Percentiles rank a stretch among this genome's conserved stretches.
Evolutionary conservation across 2,888 invertebrate species (phyloP).

Genomic region (Melipona bicolor): DNA sequence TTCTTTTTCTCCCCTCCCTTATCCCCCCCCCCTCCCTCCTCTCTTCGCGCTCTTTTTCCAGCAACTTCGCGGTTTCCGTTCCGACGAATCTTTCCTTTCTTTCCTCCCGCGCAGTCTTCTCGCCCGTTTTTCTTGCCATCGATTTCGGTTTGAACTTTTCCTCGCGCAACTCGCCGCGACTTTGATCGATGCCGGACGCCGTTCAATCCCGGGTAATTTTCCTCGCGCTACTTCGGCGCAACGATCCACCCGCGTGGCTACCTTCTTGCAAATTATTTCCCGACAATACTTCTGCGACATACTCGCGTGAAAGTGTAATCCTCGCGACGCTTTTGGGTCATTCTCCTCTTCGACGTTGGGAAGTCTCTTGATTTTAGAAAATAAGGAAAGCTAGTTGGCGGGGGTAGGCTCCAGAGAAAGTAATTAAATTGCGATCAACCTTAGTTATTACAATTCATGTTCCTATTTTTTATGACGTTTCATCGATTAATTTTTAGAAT

Average conservation of each 20-base stretch:
- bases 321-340: background rate
- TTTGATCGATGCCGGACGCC: conserved; percentile 28
- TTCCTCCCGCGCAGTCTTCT: conserved; percentile 19
- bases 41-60: conserved; percentile 26
- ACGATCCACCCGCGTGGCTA: background rate
- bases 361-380: too few relatives aligned
- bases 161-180: conserved; percentile 16
- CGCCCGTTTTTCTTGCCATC: conserved; percentile 26
- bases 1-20: background rate
- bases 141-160: conserved; percentile 38
- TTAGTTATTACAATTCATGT: too few relatives aligned
- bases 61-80: conserved; percentile 51
- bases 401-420: too few relatives aligned
- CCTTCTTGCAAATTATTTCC: background rate
- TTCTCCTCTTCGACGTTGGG: background rate
- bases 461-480: too few relatives aligned
- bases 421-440: too few relatives aligned
- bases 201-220: conserved; percentile 13
- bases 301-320: background rate
- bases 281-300: background rate
- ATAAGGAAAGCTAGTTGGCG: too few relatives aligned
- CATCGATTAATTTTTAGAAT: too few relatives aligned
- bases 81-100: conserved; percentile 45
- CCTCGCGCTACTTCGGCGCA: background rate
- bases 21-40: too few relatives aligned